Percentiles rank a stretch among this genome's conserved stretches.
These are phyloP conservation scores for Acridotheres tristis DNA, from an alignment of 2,797 vertebrate genomes.

Conservation along the genomic window DNA sequence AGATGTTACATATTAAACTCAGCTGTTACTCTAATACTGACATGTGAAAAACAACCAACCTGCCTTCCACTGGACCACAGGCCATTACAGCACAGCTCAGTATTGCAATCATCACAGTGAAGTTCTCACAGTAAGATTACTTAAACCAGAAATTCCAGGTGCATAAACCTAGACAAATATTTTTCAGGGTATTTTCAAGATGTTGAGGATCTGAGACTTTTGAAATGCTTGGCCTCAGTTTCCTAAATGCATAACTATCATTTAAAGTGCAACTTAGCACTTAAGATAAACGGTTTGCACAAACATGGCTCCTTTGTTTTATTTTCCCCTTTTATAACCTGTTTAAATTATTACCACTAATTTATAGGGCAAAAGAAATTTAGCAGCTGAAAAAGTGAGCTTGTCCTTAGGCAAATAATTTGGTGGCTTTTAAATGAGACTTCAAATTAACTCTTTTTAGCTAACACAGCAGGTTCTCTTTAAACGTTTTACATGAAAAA, in stretches of 20 bases:
- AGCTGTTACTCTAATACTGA: neutral
- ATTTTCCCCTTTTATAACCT: constrained; percentile 25
- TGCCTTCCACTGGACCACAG: neutral
- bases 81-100: neutral
- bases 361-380: constrained; percentile 49
- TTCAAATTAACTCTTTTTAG: constrained; percentile 50
- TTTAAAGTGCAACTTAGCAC: constrained; percentile 16
- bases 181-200: neutral
- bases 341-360: neutral
- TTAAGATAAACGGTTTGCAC: constrained; percentile 3
- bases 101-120: neutral
- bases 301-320: neutral
- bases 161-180: constrained; percentile 21
- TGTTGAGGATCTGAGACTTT: neutral
- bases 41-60: neutral
- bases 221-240: neutral
- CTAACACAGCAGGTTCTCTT: constrained; percentile 42
- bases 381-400: constrained; percentile 9
- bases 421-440: constrained; percentile 45
- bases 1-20: neutral
- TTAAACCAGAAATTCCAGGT: neutral
- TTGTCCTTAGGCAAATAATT: constrained; percentile 55
- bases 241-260: neutral
- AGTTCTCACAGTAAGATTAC: neutral
- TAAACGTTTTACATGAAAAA: constrained; percentile 9